A percentile compares a stretch with the other conserved stretches of the same genome.
Evolutionary conservation across 2,797 vertebrate species (phyloP).

Genomic region (Cossypha heuglini): DNA sequence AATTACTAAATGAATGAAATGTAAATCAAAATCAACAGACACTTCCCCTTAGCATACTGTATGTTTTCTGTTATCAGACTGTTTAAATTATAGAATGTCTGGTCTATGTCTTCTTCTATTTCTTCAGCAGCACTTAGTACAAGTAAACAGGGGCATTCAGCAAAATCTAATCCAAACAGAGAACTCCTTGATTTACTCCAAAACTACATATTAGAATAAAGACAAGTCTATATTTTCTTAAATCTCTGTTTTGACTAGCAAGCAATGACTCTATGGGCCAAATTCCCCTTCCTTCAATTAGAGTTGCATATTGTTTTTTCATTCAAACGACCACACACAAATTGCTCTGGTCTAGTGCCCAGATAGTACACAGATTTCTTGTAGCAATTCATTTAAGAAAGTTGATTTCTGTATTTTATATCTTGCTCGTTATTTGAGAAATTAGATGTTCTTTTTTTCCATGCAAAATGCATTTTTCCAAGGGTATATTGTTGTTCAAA

Average conservation of each 20-base stretch:
- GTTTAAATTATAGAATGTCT: slow-evolving; percentile 53
- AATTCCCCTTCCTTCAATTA: neutral
- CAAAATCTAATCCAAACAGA: slow-evolving; percentile 50
- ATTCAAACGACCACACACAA: slow-evolving; percentile 29
- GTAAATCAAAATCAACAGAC: slow-evolving; percentile 40
- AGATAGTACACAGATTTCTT: neutral
- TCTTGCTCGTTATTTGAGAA: neutral
- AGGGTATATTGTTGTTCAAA: neutral
- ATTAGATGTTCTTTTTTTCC: neutral
- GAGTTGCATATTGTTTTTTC: neutral
- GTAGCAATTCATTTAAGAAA: neutral
- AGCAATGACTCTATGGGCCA: neutral
- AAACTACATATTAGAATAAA: slow-evolving; percentile 36
- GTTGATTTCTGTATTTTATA: neutral
- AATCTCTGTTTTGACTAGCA: slow-evolving; percentile 1
- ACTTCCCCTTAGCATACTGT: neutral
- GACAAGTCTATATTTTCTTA: slow-evolving; percentile 44
- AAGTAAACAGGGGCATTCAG: slow-evolving; percentile 26
- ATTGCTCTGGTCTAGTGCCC: neutral
- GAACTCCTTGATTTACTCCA: slow-evolving; percentile 33
- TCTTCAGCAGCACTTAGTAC: slow-evolving; percentile 28
- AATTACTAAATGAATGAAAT: slow-evolving; percentile 43
- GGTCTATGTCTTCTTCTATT: slow-evolving; percentile 48
- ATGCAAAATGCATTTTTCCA: neutral
- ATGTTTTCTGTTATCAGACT: slow-evolving; percentile 36